Evolutionary conservation across 1,140 invertebrate genomes (phyloP).

Genomic region (Drosophila ironensis): DNA sequence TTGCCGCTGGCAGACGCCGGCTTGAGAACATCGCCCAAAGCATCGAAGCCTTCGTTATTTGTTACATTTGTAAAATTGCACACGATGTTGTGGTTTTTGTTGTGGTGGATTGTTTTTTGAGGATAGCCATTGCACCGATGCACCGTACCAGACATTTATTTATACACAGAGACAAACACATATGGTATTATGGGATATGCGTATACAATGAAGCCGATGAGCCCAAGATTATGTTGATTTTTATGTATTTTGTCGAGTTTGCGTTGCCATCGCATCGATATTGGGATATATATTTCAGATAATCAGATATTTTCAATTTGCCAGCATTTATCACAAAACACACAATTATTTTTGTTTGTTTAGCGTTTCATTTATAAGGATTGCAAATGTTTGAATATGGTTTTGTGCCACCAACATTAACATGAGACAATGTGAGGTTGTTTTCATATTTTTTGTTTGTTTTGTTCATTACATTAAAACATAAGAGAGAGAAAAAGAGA

Average conservation of each 20-base stretch:
- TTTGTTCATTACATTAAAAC: conserved; percentile 65
- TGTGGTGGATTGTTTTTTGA: conserved; percentile 25
- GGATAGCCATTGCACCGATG: conserved; percentile 66
- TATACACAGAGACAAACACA: conserved; percentile 73
- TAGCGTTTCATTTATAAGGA: conserved; percentile 44
- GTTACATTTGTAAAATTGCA: conserved; percentile 31
- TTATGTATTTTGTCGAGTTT: conserved; percentile 21
- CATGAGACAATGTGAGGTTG: conserved; percentile 62
- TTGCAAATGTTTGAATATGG: conserved; percentile 34
- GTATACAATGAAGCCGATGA: conserved; percentile 60
- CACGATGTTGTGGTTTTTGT: conserved; percentile 16
- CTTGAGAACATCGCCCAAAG: conserved; percentile 88
- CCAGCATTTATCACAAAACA: conserved; percentile 39
- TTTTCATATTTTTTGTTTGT: conserved; percentile 55
- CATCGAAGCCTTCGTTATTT: conserved; percentile 86
- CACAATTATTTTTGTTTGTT: conserved; percentile 34
- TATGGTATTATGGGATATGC: conserved; percentile 43
- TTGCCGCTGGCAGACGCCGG: conserved; percentile 83
- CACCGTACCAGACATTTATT: conserved; percentile 71
- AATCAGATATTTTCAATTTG: conserved; percentile 31
- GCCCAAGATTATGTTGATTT: conserved; percentile 39
- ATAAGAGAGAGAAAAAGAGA: conserved; percentile 79
- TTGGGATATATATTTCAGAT: conserved; percentile 28
- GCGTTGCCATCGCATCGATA: conserved; percentile 29
- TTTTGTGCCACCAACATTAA: conserved; percentile 80